Evolutionary conservation across 2,888 invertebrate genomes (phyloP).

Genomic region (Metalampra italica): DNA sequence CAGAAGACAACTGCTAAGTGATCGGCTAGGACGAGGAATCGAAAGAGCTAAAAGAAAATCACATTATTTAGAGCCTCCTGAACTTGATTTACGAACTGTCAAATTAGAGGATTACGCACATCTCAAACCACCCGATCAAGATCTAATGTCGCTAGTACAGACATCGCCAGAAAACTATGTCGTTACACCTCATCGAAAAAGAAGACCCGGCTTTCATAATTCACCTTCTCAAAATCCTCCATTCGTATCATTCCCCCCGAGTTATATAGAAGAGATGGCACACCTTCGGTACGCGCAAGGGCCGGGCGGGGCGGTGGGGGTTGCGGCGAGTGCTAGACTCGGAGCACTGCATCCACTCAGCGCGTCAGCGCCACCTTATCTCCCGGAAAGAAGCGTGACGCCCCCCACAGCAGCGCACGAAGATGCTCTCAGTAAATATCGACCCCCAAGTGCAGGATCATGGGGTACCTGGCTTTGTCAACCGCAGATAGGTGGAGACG

Average conservation of each 20-base stretch:
- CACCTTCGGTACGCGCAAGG: slow-evolving; percentile 80
- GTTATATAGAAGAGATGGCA: slow-evolving; percentile 84
- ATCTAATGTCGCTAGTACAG: slow-evolving; percentile 83
- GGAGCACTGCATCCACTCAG: slow-evolving; percentile 81
- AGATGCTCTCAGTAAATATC: slow-evolving; percentile 74
- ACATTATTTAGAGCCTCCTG: slow-evolving; percentile 82
- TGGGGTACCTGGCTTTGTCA: slow-evolving; percentile 84
- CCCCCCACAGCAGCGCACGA: slow-evolving; percentile 79
- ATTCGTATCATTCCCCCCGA: slow-evolving; percentile 89
- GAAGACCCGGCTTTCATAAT: slow-evolving; percentile 92
- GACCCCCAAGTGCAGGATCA: slow-evolving; percentile 85
- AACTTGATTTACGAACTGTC: slow-evolving; percentile 81
- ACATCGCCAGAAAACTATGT: slow-evolving; percentile 89
- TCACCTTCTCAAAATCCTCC: slow-evolving; percentile 93
- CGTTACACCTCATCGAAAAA: slow-evolving; percentile 91
- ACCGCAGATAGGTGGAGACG: slow-evolving; percentile 79
- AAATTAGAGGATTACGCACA: slow-evolving; percentile 83
- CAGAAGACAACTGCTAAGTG: slow-evolving; percentile 79
- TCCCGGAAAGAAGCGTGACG: slow-evolving; percentile 80
- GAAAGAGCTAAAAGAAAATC: slow-evolving; percentile 81
- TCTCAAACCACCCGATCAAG: slow-evolving; percentile 83
- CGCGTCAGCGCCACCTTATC: slow-evolving; percentile 85
- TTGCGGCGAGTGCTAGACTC: slow-evolving; percentile 74
- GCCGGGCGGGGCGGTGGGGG: slow-evolving; percentile 78
- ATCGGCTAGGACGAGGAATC: slow-evolving; percentile 79